A percentile compares a stretch with the other conserved stretches of the same genome.
Conservation (phyloP, 2,113 vertebrate species). For the Felis chaus region DNA sequence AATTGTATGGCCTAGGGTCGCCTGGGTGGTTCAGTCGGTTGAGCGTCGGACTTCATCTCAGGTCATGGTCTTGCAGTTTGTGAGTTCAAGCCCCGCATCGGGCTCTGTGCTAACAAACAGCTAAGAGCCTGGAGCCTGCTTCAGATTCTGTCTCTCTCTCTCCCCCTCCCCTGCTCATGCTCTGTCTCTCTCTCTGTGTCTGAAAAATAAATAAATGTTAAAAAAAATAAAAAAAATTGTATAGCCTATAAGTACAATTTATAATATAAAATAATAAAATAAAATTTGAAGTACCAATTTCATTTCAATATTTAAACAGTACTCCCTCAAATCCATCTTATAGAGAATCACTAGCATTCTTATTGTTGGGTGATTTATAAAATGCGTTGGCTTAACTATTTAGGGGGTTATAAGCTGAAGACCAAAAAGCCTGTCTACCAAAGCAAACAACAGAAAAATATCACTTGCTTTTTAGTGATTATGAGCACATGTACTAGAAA, state of each 20-base stretch:
- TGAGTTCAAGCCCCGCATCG: too few species aligned
- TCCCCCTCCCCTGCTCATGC: too few species aligned
- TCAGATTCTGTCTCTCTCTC: too few species aligned
- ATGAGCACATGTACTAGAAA: not conserved
- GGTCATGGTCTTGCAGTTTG: too few species aligned
- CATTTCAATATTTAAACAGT: not conserved
- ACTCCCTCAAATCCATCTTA: not conserved
- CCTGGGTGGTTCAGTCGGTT: too few species aligned
- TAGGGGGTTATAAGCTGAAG: not conserved
- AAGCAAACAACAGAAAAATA: not conserved
- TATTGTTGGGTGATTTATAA: not conserved
- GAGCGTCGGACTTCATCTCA: too few species aligned
- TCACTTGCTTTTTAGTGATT: not conserved
- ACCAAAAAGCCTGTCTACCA: not conserved
- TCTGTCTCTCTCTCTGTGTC: too few species aligned
- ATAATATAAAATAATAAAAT: slow-evolving; percentile 19
- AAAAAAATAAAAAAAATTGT: not conserved
- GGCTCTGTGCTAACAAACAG: too few species aligned
- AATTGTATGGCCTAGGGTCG: not conserved
- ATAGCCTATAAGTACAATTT: not conserved
- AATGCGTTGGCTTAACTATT: not conserved
- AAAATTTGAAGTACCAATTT: not conserved
- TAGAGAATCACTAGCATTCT: not conserved
- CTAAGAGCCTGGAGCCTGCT: too few species aligned
- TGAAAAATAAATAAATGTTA: too few species aligned